Evolutionary conservation across 2,888 invertebrate genomes (phyloP).

Genomic region (Dromius quadrimaculatus): DNA sequence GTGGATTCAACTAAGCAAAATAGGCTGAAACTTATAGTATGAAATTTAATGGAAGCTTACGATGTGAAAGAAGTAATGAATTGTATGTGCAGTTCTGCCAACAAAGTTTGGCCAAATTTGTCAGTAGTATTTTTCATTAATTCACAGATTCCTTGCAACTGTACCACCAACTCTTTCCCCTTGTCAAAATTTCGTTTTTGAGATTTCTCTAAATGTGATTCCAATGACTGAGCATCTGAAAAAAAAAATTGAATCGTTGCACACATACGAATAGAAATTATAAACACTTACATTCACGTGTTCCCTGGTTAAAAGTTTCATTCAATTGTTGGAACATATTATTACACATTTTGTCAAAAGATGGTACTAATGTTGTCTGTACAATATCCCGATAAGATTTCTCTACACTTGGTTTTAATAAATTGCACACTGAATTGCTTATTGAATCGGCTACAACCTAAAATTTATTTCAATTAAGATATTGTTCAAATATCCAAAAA

Average conservation of each 20-base stretch:
- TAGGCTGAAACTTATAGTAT: too few relatives aligned
- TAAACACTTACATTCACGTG: constrained; percentile 84
- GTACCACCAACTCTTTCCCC: constrained; percentile 64
- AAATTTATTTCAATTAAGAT: constrained; percentile 54
- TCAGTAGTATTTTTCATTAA: constrained; percentile 63
- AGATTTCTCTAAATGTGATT: constrained; percentile 64
- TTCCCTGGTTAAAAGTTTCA: constrained; percentile 87
- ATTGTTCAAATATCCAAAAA: background rate
- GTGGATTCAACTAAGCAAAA: background rate
- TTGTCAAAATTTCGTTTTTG: constrained; percentile 65
- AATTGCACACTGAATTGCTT: constrained; percentile 75
- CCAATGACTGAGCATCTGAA: constrained; percentile 65
- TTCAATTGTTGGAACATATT: constrained; percentile 92
- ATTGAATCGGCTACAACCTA: constrained; percentile 83
- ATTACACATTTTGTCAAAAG: constrained; percentile 87
- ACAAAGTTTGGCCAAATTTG: constrained; percentile 60
- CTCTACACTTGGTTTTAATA: constrained; percentile 81
- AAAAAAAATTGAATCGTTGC: constrained; percentile 17
- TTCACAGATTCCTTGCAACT: constrained; percentile 65
- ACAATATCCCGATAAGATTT: constrained; percentile 84
- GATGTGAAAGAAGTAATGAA: constrained; percentile 62
- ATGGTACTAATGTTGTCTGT: constrained; percentile 81
- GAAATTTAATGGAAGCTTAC: constrained; percentile 59
- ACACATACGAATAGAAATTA: constrained; percentile 9
- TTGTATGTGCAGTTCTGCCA: constrained; percentile 64